Percentiles rank a stretch among this genome's conserved stretches.
Conservation (phyloP, 2,888 invertebrate species). For the Tholera decimalis region DNA sequence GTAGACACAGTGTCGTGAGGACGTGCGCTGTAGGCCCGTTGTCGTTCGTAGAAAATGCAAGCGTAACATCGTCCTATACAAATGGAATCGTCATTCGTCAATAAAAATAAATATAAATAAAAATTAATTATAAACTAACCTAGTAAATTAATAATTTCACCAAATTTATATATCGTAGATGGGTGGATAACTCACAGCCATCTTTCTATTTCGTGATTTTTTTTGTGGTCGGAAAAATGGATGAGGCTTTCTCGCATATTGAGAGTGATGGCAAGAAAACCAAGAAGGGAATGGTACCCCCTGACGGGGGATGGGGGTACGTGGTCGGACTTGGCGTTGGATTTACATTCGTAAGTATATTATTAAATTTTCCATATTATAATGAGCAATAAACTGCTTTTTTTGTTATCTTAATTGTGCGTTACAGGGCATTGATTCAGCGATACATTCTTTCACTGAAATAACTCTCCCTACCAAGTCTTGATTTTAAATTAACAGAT, state of each 20-base stretch:
- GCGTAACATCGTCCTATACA: conserved; percentile 27
- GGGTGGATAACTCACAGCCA: neutral
- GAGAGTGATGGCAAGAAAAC: conserved; percentile 66
- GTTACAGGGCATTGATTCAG: neutral
- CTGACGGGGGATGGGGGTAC: conserved; percentile 96
- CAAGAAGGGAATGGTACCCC: conserved; percentile 84
- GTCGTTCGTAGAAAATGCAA: conserved; percentile 50
- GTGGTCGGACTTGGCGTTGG: conserved; percentile 94
- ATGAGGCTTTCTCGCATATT: conserved; percentile 87
- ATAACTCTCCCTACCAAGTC: conserved; percentile 23
- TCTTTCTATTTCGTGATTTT: conserved; percentile 17
- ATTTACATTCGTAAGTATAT: conserved; percentile 93
- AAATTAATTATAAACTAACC: neutral
- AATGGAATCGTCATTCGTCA: conserved; percentile 14
- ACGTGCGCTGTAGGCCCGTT: conserved; percentile 67
- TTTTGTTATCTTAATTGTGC: too few species aligned
- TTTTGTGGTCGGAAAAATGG: conserved; percentile 73
- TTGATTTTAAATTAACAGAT: conserved; percentile 37
- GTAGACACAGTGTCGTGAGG: conserved; percentile 68
- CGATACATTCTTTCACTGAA: conserved; percentile 22
- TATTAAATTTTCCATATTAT: too few species aligned
- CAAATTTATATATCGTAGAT: neutral
- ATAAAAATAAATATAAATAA: conserved; percentile 11
- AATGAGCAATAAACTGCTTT: neutral
- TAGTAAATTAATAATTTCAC: neutral